Evolutionary conservation across 2,113 vertebrate genomes (phyloP).

Genomic region (Podarcis cretensis): DNA sequence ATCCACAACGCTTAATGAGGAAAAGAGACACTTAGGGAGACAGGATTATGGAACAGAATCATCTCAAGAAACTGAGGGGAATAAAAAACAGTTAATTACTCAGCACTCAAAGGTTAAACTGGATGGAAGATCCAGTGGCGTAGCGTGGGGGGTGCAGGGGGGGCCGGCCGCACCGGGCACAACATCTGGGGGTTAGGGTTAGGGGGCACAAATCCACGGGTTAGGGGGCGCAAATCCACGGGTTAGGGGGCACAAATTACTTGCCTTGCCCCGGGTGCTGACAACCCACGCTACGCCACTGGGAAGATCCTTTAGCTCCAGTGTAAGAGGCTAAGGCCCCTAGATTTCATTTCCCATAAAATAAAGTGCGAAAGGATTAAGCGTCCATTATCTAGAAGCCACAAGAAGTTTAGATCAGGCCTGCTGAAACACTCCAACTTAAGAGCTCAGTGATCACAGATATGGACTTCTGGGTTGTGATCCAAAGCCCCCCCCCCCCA

Average conservation of each 20-base stretch:
- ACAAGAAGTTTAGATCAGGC: background rate
- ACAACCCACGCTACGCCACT: too few species aligned
- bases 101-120: background rate
- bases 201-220: too few species aligned
- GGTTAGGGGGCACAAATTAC: too few species aligned
- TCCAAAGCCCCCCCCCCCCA: background rate
- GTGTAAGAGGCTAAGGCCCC: background rate
- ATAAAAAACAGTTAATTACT: background rate
- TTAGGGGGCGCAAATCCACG: too few species aligned
- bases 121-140: background rate
- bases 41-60: background rate
- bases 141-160: too few species aligned
- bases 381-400: background rate
- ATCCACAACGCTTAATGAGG: background rate
- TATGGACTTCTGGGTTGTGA: background rate
- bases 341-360: background rate
- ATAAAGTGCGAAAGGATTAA: too few species aligned
- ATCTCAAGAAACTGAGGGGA: background rate
- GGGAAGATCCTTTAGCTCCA: background rate
- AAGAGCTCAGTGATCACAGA: background rate
- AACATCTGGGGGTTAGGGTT: too few species aligned
- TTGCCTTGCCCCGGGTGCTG: too few species aligned
- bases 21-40: background rate
- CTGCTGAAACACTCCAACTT: background rate
- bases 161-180: too few species aligned